Evolutionary conservation across 2,888 invertebrate genomes (phyloP).

Genomic region (Esperia sulphurella): DNA sequence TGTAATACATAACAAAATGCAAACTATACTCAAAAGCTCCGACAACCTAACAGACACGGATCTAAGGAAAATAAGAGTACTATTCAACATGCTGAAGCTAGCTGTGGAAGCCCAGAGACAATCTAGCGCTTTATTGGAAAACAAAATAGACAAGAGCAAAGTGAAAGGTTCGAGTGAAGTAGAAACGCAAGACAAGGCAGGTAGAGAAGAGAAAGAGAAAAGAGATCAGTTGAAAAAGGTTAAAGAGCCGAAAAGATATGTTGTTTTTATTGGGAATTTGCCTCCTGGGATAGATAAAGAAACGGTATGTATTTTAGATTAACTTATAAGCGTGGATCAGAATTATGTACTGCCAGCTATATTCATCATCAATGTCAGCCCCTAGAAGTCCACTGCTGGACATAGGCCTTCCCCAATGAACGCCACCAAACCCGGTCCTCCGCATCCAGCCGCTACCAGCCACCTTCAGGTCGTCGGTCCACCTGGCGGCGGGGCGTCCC

Average conservation of each 20-base stretch:
- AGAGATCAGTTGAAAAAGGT: constrained; percentile 29
- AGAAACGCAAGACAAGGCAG: constrained; percentile 6
- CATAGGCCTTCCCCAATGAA: too few species aligned
- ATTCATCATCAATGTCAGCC: too few species aligned
- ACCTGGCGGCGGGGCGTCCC: too few species aligned
- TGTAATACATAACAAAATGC: constrained; percentile 54
- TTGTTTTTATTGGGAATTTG: constrained; percentile 69
- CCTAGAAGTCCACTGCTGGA: too few species aligned
- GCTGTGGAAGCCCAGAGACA: constrained; percentile 17
- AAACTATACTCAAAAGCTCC: constrained; percentile 38
- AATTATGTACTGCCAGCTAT: too few species aligned
- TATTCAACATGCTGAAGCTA: constrained; percentile 60
- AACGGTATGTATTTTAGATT: constrained; percentile 34
- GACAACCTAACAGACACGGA: constrained; percentile 42
- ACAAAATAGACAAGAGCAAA: constrained; percentile 6
- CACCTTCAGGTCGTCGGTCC: too few species aligned
- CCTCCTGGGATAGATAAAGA: constrained; percentile 53
- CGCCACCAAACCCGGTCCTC: too few species aligned
- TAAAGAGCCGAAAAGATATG: constrained; percentile 65
- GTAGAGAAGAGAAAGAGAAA: constrained; percentile 14
- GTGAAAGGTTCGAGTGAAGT: background rate
- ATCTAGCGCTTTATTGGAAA: constrained; percentile 4
- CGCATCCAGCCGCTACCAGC: too few species aligned
- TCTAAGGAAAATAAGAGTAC: constrained; percentile 52
- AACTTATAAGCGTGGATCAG: too few species aligned